These are phyloP conservation scores for Drosophila anomelani DNA, from an alignment of 2,888 invertebrate genomes.

Conservation along the genomic window DNA sequence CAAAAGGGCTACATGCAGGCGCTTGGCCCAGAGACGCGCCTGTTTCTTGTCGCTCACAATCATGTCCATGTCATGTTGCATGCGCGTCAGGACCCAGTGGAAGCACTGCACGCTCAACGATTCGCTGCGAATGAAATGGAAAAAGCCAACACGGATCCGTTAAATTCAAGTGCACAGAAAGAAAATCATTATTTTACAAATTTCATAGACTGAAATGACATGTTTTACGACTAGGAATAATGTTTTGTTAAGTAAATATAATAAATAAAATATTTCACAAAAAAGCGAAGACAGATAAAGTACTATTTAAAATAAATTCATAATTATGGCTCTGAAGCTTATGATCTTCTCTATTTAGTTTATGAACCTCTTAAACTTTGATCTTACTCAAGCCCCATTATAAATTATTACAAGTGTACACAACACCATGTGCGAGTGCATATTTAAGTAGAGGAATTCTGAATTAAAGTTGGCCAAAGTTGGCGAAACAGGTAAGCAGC, in stretches of 20 bases:
- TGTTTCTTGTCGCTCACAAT: conserved; percentile 94
- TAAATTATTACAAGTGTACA: conserved; percentile 10
- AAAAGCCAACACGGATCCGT: conserved; percentile 53
- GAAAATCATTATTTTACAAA: background rate
- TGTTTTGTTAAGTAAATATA: background rate
- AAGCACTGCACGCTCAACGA: conserved; percentile 96
- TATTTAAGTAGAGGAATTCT: conserved; percentile 31
- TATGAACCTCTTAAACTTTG: background rate
- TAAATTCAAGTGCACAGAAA: conserved; percentile 16
- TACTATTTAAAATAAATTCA: background rate
- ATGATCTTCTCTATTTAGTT: background rate
- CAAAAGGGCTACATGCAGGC: conserved; percentile 92
- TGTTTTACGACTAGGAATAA: background rate
- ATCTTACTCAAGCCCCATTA: background rate
- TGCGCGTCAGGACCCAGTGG: conserved; percentile 90
- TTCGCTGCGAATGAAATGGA: conserved; percentile 88
- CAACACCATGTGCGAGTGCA: conserved; percentile 12
- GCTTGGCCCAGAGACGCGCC: conserved; percentile 91
- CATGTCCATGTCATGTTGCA: conserved; percentile 95
- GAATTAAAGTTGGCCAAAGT: conserved; percentile 46
- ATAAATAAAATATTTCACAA: background rate
- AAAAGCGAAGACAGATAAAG: background rate
- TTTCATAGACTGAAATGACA: too few relatives aligned
- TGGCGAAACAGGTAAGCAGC: conserved; percentile 48
- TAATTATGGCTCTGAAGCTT: background rate